Base-by-base conservation (phyloP, 2,113 vertebrate species). In the Bufo gargarizans region DNA sequence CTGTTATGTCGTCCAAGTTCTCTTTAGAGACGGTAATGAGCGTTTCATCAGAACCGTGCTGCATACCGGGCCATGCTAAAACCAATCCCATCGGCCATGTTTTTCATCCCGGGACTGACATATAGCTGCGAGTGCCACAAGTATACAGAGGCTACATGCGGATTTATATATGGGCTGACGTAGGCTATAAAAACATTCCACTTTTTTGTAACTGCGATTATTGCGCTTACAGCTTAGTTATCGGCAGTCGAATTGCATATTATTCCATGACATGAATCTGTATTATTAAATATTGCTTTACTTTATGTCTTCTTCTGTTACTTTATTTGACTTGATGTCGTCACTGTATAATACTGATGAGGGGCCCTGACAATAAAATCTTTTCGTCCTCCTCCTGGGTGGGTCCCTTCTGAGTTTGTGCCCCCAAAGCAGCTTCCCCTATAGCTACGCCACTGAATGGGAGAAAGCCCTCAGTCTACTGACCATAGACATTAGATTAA, bases 21-120 rank as follows among this genome's bases (percentile, higher is more conserved):
- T 89, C 87, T 89, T 89, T 78, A 89, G 87, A 89, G 87, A 84
- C 74, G 19, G 12, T 89, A 89, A 89, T 89, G 82, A 84, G 87
- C 61, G 47, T 84, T 63, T 89, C 71, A 88, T 84, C 87, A 83
- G 71, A 84, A 83, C 53, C 77, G 81, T 61, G 81, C 82, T 84
- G 72, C 58, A 78, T 78, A 84, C 6, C 81, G 50, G 76, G 2
- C 16, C 14, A 33, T 58, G 56, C 72, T 47, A 69, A 74, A 84
- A 77, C 19, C 10, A 84, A 78, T 56, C 20, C 17, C 9, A 33
- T 50, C 82, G 49, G 59, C 87, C 87, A 88, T 88, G 81, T 83
- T 83, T 45, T 53, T 20, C 14, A 16, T 17, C 77, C 6, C 45
- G 1, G n/a, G 49, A 22, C 50, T 56, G n/a, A 55, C 17, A 22